Base-by-base conservation (phyloP, 2,888 invertebrate genomes). In the Yponomeuta malinellus region DNA sequence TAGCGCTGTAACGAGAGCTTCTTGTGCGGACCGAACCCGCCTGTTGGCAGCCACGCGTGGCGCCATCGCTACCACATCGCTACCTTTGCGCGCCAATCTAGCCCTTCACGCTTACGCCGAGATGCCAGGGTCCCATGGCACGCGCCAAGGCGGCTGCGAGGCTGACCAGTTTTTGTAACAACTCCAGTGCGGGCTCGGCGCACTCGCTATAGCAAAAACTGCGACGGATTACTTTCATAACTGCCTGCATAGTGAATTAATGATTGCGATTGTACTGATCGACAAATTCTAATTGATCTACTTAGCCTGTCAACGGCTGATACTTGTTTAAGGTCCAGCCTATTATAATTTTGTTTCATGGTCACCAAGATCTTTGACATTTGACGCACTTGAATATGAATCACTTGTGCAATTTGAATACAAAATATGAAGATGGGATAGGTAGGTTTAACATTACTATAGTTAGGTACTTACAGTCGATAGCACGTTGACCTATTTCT, bases 131-230 rank as follows among this genome's bases (percentile, higher is more conserved):
- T 31, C n/a, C 67, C 37, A 29, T 31, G 12, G 43, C 67, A 6
- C 31, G 5, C 67, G 67, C 67, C 67, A 37, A 37, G 67, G 37
- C 43, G 31, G 31, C 37, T 2, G 67, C 67, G 10, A 67, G 67
- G 67, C 37, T 67, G 9, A 10, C 67, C 43, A 37, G 37, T 67
- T 67, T 67, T 37, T 67, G 23, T 23, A 29, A 64, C 64, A 64
- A 64, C 23, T 64, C 31, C n/a, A 31, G 12, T 59, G 52, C 52
- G 52, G 15, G 52, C 52, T 15, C 52, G 52, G 52, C 52, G 52
- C 12, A 59, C 52, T 59, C 1, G 6, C 12, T 15, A 12, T 3
- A 59, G 15, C 12, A 59, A 59, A 59, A 59, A 59, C 15, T 15
- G 15, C 52, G 15, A 59, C 15, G 52, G 52, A 59, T 59, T 59